Base-by-base conservation (phyloP, 2,797 vertebrate genomes). In the Sarcophilus harrisii region DNA sequence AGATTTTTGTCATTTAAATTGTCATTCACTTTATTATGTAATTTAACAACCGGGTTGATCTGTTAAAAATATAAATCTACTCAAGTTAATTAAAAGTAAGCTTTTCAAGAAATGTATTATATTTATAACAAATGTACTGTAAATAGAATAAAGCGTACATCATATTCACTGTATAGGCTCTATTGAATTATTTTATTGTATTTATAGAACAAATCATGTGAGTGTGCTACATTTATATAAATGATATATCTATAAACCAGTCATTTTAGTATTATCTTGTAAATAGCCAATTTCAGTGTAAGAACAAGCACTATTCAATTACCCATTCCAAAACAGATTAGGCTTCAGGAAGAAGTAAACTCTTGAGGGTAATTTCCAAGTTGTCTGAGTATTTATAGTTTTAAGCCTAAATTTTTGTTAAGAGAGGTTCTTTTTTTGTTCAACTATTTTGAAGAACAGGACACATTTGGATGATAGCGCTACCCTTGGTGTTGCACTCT, bases 61-160 rank as follows among this genome's bases (percentile, higher is more conserved):
- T 99, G 99, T 99, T 99, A 98, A 99, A 99, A 99, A 98, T 98
- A 98, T 99, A 99, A 99, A 99, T 99, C 98, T 98, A 98, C 98
- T 99, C 98, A 98, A 99, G 96, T 98, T 98, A 98, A 98, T 98
- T 98, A 97, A 98, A 98, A 97, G 97, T 98, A 98, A 98, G 99
- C 99, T 99, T 99, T 99, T 99, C 99, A 99, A 99, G 98, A 99
- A 99, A 99, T 99, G 99, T 99, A 99, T 99, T 99, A 99, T 99
- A 99, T 99, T 99, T 99, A 99, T 99, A 99, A 99, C 99, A 99
- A 99, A 99, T 99, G 98, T 99, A 99, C 98, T 99, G 99, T 99
- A 99, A 99, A 99, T 99, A 99, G 99, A 99, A 99, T 99, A 99
- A 99, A 99, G 99, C 99, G 98, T 99, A 99, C 99, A 98, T 99